Evolutionary conservation across 2,888 invertebrate genomes (phyloP).

Genomic region (Anthrax anthrax): DNA sequence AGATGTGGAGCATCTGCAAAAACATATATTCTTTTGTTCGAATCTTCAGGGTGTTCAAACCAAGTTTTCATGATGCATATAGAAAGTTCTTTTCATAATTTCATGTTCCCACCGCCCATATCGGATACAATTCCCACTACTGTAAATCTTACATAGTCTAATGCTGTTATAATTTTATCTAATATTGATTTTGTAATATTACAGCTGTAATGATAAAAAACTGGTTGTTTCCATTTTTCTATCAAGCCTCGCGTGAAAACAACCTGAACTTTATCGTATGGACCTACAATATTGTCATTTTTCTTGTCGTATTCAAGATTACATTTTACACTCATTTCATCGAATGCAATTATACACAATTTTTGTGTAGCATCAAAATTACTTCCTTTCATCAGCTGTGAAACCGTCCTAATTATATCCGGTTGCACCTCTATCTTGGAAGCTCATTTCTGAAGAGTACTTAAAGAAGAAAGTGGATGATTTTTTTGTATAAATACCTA

Average conservation of each 20-base stretch:
- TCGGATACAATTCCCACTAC: conserved; percentile 4
- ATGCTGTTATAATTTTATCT: background rate
- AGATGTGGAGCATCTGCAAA: background rate
- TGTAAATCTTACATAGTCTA: conserved; percentile 1
- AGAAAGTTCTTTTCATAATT: background rate
- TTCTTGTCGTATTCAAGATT: no score
- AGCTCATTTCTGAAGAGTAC: background rate
- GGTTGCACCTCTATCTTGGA: background rate
- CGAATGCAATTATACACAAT: no score
- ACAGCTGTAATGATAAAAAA: no score
- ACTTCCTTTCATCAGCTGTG: no score
- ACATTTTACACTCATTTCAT: no score
- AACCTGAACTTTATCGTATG: no score
- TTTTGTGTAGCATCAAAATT: background rate
- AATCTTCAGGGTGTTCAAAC: background rate
- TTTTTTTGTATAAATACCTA: background rate
- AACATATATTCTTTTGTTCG: no score
- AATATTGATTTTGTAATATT: background rate
- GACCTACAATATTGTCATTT: no score
- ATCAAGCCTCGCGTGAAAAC: no score
- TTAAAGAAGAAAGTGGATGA: background rate
- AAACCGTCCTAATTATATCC: background rate
- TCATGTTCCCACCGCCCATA: conserved; percentile 3
- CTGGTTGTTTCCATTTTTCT: no score
- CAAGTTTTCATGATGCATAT: conserved; percentile 1